Conservation (phyloP, 2,113 vertebrate genomes). For the Euleptes europaea region DNA sequence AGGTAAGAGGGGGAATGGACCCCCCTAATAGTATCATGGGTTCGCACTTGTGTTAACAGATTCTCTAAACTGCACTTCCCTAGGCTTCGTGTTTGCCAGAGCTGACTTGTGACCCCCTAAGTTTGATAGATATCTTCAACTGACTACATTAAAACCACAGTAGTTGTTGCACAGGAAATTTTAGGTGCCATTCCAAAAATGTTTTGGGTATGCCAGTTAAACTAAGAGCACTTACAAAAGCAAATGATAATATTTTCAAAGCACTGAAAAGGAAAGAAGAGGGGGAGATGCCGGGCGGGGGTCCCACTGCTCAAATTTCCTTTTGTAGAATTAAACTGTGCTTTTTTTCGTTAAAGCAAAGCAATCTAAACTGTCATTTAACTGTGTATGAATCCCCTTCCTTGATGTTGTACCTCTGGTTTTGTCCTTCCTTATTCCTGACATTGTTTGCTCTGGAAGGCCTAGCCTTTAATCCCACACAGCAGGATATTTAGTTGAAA, state of each 20-base stretch:
- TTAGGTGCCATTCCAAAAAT: background rate
- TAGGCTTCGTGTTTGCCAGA: background rate
- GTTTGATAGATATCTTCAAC: background rate
- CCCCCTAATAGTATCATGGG: no score
- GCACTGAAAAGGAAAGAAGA: background rate
- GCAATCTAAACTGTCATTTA: background rate
- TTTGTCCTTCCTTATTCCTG: slow-evolving; percentile 1
- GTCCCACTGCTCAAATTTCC: background rate
- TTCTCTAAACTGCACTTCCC: background rate
- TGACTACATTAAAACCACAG: background rate
- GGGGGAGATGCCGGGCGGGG: background rate
- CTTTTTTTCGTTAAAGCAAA: background rate
- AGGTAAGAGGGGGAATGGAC: no score
- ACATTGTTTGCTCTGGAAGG: slow-evolving; percentile 8
- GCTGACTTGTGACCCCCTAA: background rate
- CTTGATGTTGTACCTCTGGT: slow-evolving; percentile 3
- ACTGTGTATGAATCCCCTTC: background rate
- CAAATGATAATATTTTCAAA: background rate
- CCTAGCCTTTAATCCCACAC: slow-evolving; percentile 17
- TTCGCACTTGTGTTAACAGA: background rate
- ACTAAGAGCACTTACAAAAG: background rate
- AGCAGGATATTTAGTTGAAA: slow-evolving; percentile 33
- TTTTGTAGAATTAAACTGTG: background rate
- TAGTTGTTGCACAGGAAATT: background rate
- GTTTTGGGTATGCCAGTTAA: background rate